Evolutionary conservation across 1,140 invertebrate species (phyloP).

Genomic region (Stenopsyche tienmushanensis): DNA sequence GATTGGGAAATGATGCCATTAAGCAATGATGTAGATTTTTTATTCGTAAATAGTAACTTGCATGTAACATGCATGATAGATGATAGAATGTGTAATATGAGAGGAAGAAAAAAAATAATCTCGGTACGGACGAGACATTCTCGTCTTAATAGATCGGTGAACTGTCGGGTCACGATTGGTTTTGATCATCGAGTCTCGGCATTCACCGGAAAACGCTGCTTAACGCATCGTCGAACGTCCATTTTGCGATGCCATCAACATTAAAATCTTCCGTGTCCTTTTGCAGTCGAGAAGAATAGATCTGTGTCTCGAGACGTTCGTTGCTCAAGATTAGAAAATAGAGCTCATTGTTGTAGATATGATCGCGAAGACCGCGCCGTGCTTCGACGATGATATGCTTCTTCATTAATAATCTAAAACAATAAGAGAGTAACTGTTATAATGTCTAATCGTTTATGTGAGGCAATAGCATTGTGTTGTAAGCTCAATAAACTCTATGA

Average conservation of each 20-base stretch:
- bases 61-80: not conserved
- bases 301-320: too few species aligned
- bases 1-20: not conserved
- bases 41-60: not conserved
- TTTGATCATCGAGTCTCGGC: not conserved
- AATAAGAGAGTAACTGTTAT: too few species aligned
- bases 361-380: too few species aligned
- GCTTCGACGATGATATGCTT: too few species aligned
- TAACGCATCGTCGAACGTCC: not conserved
- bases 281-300: too few species aligned
- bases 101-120: slow-evolving; percentile 5
- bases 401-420: too few species aligned
- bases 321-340: too few species aligned
- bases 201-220: not conserved
- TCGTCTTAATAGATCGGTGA: not conserved
- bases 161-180: slow-evolving; percentile 7
- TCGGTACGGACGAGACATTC: slow-evolving; percentile 1
- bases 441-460: too few species aligned
- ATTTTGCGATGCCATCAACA: not conserved
- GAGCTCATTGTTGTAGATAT: too few species aligned
- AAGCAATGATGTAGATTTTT: not conserved
- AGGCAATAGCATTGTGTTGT: too few species aligned
- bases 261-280: not conserved
- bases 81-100: not conserved
- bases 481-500: too few species aligned